Conservation (phyloP, 1,140 invertebrate species). For the Aphaenogaster ashmeadi region DNA sequence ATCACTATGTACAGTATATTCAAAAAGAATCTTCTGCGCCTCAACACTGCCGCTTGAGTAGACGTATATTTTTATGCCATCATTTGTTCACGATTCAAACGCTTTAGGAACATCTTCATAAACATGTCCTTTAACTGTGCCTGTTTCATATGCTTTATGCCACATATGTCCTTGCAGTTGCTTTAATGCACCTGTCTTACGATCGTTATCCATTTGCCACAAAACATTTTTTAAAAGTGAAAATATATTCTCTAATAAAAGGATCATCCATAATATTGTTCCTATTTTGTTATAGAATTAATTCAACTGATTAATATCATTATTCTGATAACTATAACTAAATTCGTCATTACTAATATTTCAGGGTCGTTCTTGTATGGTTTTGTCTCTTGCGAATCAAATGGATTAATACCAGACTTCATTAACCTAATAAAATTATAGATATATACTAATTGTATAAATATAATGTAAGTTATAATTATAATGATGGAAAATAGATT, state of each 20-base stretch:
- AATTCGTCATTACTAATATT: slow-evolving; percentile 99
- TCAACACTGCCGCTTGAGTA: slow-evolving; percentile 97
- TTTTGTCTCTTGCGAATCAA: slow-evolving; percentile 99
- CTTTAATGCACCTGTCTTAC: slow-evolving; percentile 94
- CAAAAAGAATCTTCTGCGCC: slow-evolving; percentile 96
- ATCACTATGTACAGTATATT: slow-evolving; percentile 92
- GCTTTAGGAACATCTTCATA: slow-evolving; percentile 94
- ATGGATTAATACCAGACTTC: slow-evolving; percentile 99
- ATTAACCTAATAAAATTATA: slow-evolving; percentile 91
- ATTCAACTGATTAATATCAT: slow-evolving; percentile 99
- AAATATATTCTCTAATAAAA: slow-evolving; percentile 95
- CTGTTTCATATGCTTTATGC: slow-evolving; percentile 93
- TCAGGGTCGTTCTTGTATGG: slow-evolving; percentile 99
- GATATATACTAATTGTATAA: background rate
- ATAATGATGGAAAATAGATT: slow-evolving; percentile 25
- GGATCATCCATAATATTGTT: slow-evolving; percentile 99
- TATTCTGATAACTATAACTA: slow-evolving; percentile 99
- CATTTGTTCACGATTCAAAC: slow-evolving; percentile 91
- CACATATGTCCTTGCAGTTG: slow-evolving; percentile 96
- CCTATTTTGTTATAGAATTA: slow-evolving; percentile 97
- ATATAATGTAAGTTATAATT: slow-evolving; percentile 40
- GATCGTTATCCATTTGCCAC: slow-evolving; percentile 94
- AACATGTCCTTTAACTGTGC: slow-evolving; percentile 94
- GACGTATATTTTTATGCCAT: slow-evolving; percentile 92
- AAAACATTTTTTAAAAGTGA: slow-evolving; percentile 90